These are phyloP conservation scores for Petrolisthes manimaculis DNA, from an alignment of 2,888 invertebrate species.

Conservation along the genomic window DNA sequence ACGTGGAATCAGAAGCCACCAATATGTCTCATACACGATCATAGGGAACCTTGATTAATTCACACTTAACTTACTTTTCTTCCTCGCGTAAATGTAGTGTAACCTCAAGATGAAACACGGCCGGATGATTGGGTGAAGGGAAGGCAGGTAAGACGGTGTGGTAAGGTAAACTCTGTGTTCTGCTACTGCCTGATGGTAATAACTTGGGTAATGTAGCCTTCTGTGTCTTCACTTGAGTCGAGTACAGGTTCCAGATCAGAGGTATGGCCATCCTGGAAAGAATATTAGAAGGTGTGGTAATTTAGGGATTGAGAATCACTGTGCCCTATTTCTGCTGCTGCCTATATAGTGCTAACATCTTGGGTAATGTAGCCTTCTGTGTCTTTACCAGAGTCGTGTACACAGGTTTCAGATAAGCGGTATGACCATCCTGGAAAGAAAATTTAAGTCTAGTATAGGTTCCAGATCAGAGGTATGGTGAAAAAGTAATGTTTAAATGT, in stretches of 20 bases:
- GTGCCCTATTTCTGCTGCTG: not conserved
- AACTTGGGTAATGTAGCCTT: not conserved
- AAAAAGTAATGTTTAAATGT: no score
- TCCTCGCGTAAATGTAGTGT: not conserved
- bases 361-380: not conserved
- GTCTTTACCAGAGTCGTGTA: not conserved
- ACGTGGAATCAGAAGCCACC: no score
- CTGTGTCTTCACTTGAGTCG: not conserved
- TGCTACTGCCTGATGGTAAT: not conserved
- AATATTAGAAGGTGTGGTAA: not conserved
- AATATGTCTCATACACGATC: no score
- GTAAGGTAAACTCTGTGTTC: not conserved
- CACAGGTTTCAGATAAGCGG: not conserved
- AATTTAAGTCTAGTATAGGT: no score
- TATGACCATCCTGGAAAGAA: no score
- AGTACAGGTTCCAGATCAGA: conserved; percentile 31
- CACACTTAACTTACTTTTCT: conserved; percentile 9
- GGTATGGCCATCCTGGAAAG: conserved; percentile 28
- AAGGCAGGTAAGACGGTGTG: not conserved
- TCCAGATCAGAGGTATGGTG: no score
- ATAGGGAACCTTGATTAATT: no score
- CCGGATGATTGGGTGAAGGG: not conserved
- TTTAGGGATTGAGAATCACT: not conserved
- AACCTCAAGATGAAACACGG: not conserved
- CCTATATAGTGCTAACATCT: not conserved